Base-by-base conservation (phyloP, 1,140 invertebrate genomes). In the Meloidogyne floridensis region DNA sequence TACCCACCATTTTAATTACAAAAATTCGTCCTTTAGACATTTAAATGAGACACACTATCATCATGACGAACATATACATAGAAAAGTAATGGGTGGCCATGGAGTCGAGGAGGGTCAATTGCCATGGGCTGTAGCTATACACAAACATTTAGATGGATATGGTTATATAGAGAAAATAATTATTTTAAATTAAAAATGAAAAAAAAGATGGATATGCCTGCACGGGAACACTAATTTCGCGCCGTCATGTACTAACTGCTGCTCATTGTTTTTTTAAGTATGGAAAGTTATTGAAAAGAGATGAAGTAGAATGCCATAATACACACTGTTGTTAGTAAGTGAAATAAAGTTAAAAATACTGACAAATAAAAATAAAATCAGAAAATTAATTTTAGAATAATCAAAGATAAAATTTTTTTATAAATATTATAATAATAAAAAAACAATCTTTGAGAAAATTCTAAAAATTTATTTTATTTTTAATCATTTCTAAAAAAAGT, bases 211-310 rank as follows among this genome's bases (percentile, higher is more conserved):
- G 13, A 51, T 75, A 56, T 75, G 11, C 13, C 15, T 75, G 74
- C 51, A 75, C 74, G 2, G 74, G 74, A 10, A 75, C 74, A 13
- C 9, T 75, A 2, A 59, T 75, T 8, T 75, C 74, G 3, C 53
- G 59, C 4, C 43, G 9, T 15, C 74, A 75, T 75, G 74, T 75
- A 20, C 32, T 75, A 15, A 75, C 74, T 11, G 74, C 74, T 75
- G 74, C 74, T 32, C 74, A 75, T 75, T 75, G 74, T 15, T 75
- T 75, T 75, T 53, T 59, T 56, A 75, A 75, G 11, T 20, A 75
- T 53, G 74, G 59, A n/a, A 65, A 65, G 7, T 8, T 65, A 7
- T 65, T 65, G 7, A 1, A 15, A 7, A 65, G n/a, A 65, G 59
- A 15, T n/a, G 59, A 65, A 65, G 7, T 15, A 6, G n/a, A n/a